Evolutionary conservation across 2,888 invertebrate species (phyloP).

Genomic region (Graphium colonna): DNA sequence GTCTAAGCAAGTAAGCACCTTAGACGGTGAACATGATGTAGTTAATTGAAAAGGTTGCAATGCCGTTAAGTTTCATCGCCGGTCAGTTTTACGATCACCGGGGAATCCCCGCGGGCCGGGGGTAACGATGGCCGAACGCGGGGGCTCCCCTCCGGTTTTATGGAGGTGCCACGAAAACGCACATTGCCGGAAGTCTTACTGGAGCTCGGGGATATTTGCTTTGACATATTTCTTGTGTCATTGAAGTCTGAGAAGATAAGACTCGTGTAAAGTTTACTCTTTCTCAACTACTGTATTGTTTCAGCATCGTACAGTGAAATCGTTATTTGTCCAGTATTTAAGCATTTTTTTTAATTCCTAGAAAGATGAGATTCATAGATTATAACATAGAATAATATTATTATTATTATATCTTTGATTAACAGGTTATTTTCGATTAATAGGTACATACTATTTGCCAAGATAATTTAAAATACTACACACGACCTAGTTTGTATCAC

Average conservation of each 20-base stretch:
- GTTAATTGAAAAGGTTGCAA: conserved; percentile 34
- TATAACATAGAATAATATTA: too few relatives aligned
- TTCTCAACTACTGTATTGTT: too few relatives aligned
- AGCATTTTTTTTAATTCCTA: too few relatives aligned
- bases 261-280: too few relatives aligned
- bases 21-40: conserved; percentile 24
- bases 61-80: conserved; percentile 36
- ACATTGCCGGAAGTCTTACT: not conserved
- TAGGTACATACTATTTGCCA: too few relatives aligned
- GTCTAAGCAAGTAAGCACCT: conserved; percentile 4
- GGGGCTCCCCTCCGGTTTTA: conserved; percentile 15
- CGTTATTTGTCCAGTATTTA: too few relatives aligned
- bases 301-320: too few relatives aligned
- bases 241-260: not conserved
- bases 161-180: conserved; percentile 7
- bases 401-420: too few relatives aligned
- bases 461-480: too few relatives aligned
- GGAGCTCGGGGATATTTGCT: not conserved
- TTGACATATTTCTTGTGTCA: not conserved
- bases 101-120: conserved; percentile 13
- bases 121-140: conserved; percentile 15
- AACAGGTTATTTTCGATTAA: too few relatives aligned
- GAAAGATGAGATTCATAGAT: too few relatives aligned
- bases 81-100: conserved; percentile 30
- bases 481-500: too few relatives aligned